Evolutionary conservation across 2,113 vertebrate genomes (phyloP), one percentile per base, ranked within the genome.

Genomic region (Otus sunia): DNA sequence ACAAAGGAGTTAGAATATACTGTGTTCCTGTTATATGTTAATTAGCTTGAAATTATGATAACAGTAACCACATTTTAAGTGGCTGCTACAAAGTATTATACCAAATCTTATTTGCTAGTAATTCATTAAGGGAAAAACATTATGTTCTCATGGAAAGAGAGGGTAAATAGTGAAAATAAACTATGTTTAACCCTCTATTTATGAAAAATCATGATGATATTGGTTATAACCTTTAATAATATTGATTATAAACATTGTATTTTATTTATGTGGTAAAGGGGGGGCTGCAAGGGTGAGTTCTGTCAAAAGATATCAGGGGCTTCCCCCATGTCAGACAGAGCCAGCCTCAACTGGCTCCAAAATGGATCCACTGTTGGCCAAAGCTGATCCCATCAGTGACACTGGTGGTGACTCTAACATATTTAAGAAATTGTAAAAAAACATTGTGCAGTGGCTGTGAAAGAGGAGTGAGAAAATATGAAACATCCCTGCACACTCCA

Each of bases 311-410:
- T 3, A 43, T 68, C 7, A 12, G 6, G 3, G 10, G 11, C 9
- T 80, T 2, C 11, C 4, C 15, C 32, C 1, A 3, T 45, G 29
- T 18, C 0, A 0, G 29, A 29, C 11, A 66, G 39, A 78, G 26
- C 1, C 15, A n/a, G 8, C 32, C 27, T 23, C 17, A 85, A 4
- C 1, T 2, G 7, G 27, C n/a, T 58, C 20, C 37, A 23, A 52
- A 83, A 13, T 2, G 14, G 18, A 49, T 6, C 13, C 27, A 13
- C 26, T 39, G 11, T 2, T 56, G 26, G 12, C n/a, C 25, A 66
- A 90, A 95, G 11, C 17, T 60, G 19, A 68, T 30, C 12, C 15
- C 18, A 26, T 47, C 29, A n/a, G 20, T 27, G 7, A 36, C 1
- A 3, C 9, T 68, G 37, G 6, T 56, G 34, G 30, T 2, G 3